phyloP scores from a whole-genome alignment of 2,888 invertebrate genomes.

The Ceraclea dissimilis region DNA sequence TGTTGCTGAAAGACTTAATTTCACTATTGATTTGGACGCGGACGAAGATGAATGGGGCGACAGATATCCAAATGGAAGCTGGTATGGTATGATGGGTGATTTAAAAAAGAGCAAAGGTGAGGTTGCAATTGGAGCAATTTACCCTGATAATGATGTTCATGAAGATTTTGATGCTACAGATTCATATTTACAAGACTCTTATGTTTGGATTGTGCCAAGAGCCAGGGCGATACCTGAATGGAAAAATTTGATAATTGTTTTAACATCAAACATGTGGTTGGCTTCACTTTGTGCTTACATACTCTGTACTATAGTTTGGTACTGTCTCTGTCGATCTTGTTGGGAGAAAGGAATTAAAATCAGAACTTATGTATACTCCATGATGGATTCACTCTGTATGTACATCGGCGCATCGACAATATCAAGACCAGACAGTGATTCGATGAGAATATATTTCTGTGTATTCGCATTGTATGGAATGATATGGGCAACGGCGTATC shows the following conservation, averaged over 20 bases:
- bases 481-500: conserved; percentile 22
- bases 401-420: conserved; percentile 17
- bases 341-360: conserved; percentile 21
- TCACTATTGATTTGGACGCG: conserved; percentile 27
- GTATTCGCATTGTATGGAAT: conserved; percentile 22
- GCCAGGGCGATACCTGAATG: conserved; percentile 28
- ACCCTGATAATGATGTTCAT: conserved; percentile 28
- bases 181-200: conserved; percentile 31
- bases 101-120: conserved; percentile 29
- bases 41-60: conserved; percentile 27
- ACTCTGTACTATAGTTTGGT: conserved; percentile 22
- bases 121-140: conserved; percentile 32
- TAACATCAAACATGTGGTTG: conserved; percentile 23
- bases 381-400: conserved; percentile 21
- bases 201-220: conserved; percentile 33
- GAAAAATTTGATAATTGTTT: conserved; percentile 26
- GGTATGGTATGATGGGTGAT: conserved; percentile 28
- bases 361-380: conserved; percentile 13
- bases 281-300: conserved; percentile 18
- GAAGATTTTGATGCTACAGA: conserved; percentile 30
- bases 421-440: conserved; percentile 16
- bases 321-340: conserved; percentile 9
- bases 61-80: conserved; percentile 27
- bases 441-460: conserved; percentile 21
- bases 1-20: conserved; percentile 29